Conservation (phyloP, 2,797 vertebrate species). For the Telmatherina bonti region DNA sequence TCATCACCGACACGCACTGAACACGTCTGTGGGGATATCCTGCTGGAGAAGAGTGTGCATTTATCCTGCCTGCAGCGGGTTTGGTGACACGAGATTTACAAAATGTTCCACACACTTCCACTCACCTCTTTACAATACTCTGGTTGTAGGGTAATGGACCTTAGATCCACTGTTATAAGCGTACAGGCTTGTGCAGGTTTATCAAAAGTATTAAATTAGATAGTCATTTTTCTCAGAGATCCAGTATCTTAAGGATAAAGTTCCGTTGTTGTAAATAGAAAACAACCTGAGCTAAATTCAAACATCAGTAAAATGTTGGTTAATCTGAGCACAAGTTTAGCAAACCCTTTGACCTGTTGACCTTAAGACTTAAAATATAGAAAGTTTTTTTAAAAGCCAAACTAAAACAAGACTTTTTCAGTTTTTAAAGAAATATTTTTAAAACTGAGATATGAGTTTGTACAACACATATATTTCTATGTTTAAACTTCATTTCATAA, state of each 20-base stretch:
- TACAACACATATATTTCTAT: no score
- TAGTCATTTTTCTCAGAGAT: conserved; percentile 57
- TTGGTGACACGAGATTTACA: conserved; percentile 85
- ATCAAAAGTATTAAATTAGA: conserved; percentile 42
- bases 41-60: conserved; percentile 94
- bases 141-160: conserved; percentile 80
- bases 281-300: conserved; percentile 36
- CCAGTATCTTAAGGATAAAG: conserved; percentile 31
- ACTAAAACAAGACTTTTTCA: no score
- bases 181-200: conserved; percentile 66
- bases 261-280: conserved; percentile 19
- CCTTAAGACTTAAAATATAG: conserved; percentile 1
- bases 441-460: no score
- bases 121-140: conserved; percentile 78
- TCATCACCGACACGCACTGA: conserved; percentile 93
- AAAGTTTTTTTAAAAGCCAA: no score
- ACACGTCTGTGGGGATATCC: conserved; percentile 96
- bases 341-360: neutral
- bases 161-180: conserved; percentile 82
- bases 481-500: conserved; percentile 11
- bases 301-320: conserved; percentile 40
- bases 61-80: conserved; percentile 90
- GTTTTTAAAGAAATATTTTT: no score
- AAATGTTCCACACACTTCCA: conserved; percentile 83
- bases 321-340: neutral